Evolutionary conservation across 2,113 vertebrate species (phyloP), one percentile per base, ranked within the genome.

Genomic region (Cyrtonyx montezumae): DNA sequence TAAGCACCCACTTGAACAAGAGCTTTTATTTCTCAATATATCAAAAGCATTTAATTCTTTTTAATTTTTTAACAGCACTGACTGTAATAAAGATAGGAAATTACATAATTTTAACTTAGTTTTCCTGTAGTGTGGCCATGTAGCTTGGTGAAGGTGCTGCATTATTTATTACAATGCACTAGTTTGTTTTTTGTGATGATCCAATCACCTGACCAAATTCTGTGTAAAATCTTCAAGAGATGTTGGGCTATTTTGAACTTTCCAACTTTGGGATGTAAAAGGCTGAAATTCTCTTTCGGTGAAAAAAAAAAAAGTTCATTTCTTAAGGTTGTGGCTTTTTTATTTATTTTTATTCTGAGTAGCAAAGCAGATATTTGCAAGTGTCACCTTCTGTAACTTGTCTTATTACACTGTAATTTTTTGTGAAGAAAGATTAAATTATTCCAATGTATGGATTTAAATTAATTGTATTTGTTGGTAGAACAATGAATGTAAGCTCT

Each of bases 311-410:
- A 20, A 36, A 25, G 43, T 73, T 30, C 9, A 75, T 62, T 59
- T 83, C 51, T 36, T 49, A 11, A 86, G 79, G 17, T n/a, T 77
- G 30, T 66, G 43, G 45, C 9, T 48, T 68, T 25, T 68, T 18
- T 32, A 20, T 30, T 13, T 30, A 26, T 58, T 26, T 51, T 73
- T 30, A 30, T 36, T 22, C 26, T 68, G 61, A 79, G 8, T 36
- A 82, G 36, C 45, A 45, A 87, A 78, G 34, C 21, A 56, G n/a
- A 6, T 67, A 23, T 42, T 61, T 25, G 28, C 34, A 58, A 65
- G 15, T 70, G 37, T 80, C 71, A 78, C 21, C 11, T 69, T 89
- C 37, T 88, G 45, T 46, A 83, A 63, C 77, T 92, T 77, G 18
- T 45, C 34, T 55, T 77, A 10, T 65, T 70, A 48, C 6, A 26